phyloP scores from a whole-genome alignment of 2,888 invertebrate species.

The Neoitamus cyanurus region DNA sequence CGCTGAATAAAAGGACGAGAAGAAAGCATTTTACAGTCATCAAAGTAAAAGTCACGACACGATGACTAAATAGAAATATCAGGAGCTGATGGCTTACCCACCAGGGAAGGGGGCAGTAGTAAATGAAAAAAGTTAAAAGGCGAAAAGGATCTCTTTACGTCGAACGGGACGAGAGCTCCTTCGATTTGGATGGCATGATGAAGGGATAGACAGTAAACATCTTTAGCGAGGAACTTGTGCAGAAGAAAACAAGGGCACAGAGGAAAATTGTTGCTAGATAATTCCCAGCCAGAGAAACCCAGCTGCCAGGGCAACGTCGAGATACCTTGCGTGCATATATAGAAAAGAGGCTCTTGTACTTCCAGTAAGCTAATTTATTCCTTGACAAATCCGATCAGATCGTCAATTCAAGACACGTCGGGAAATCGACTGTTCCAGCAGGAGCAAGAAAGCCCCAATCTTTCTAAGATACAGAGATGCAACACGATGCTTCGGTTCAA shows the following conservation, averaged over 20 bases:
- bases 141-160: constrained; percentile 40
- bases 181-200: constrained; percentile 32
- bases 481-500: not conserved
- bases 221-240: constrained; percentile 28
- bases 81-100: constrained; percentile 22
- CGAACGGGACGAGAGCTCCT: not conserved
- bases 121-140: constrained; percentile 42
- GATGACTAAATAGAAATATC: constrained; percentile 45
- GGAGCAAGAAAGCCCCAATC: not conserved
- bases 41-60: constrained; percentile 44
- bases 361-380: constrained; percentile 51
- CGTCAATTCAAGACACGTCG: constrained; percentile 49
- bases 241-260: constrained; percentile 28
- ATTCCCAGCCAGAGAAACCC: not conserved
- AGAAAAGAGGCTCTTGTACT: constrained; percentile 9
- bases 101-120: not conserved
- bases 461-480: not conserved
- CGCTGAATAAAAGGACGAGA: not conserved
- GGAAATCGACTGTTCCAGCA: constrained; percentile 23
- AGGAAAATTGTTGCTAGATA: constrained; percentile 23
- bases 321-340: constrained; percentile 20
- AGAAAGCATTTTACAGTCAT: constrained; percentile 37
- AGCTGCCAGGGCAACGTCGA: not conserved
- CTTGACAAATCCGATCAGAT: constrained; percentile 51
- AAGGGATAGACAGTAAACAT: constrained; percentile 40